Evolutionary conservation across 2,113 vertebrate species (phyloP).

Genomic region (Vidua macroura): DNA sequence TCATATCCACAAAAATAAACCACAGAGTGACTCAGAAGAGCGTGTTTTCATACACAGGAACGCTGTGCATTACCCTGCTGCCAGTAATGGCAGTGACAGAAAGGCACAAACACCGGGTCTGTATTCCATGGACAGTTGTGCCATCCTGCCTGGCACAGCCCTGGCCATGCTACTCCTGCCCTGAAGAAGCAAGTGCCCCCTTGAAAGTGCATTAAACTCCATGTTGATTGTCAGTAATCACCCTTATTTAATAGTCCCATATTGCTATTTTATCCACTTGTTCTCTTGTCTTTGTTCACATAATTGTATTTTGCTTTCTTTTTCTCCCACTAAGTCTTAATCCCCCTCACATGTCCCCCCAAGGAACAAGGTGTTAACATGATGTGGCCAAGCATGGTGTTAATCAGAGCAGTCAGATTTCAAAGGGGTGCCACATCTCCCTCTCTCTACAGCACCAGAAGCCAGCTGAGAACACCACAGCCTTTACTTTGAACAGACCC

Average conservation of each 20-base stretch:
- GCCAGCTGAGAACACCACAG: neutral
- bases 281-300: neutral
- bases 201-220: neutral
- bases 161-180: neutral
- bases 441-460: neutral
- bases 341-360: neutral
- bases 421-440: neutral
- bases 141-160: neutral
- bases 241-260: neutral
- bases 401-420: neutral
- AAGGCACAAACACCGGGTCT: neutral
- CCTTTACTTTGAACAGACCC: neutral
- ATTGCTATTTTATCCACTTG: neutral
- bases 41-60: neutral
- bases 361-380: neutral
- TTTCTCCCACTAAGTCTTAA: neutral
- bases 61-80: neutral
- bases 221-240: neutral
- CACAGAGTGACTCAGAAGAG: constrained; percentile 24
- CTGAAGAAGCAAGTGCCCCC: neutral
- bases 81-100: constrained; percentile 3
- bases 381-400: neutral
- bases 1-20: neutral
- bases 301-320: neutral
- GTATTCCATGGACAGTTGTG: neutral